Base-by-base conservation (phyloP, 2,113 vertebrate genomes). In the Galeopterus variegatus region DNA sequence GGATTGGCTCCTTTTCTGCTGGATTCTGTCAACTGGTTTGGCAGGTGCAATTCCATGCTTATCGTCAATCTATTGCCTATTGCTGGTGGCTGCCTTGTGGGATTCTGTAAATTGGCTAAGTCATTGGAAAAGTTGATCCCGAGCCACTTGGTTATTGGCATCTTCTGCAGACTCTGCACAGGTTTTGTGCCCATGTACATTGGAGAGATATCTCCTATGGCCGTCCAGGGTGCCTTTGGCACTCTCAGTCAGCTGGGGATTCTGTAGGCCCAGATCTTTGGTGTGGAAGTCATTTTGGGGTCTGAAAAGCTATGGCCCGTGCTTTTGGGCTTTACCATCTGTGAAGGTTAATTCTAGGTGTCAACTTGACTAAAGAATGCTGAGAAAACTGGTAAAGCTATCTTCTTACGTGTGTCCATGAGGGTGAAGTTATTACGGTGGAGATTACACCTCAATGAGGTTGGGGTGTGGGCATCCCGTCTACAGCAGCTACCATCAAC, bases 121-220 rank as follows among this genome's bases (percentile, higher is more conserved):
- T 99, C 99, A 0, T 98, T 99, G 88, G 99, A 99, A 97, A 99
- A 99, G 99, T 75, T 99, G 91, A 99, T 99, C 70, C 1, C 99
- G 2, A 99, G 99, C 14, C 99, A 99, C 14, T 97, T 99, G 13
- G 0, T 99, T 77, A 99, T 99, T 2, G 99, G 99, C 0, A 0
- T 99, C 26, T 99, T 99, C 98, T 99, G 99, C 1, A 99, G 99
- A 3, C 98, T 99, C 75, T 99, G 98, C 98, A 99, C 99, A 0
- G 99, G 99, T 18, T 99, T 99, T 75, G 99, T 99, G 1, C 99
- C 99, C 84, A 99, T 99, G 99, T 99, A 99, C 72, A 99, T 99
- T 67, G 99, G 99, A 0, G 99, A 99, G 94, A 94, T 99, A 75
- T 98, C 99, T 0, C 99, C 99, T 31, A 99, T 99, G 0, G 97